phyloP scores from a whole-genome alignment of 2,797 vertebrate genomes.

The Sarcoramphus papa region DNA sequence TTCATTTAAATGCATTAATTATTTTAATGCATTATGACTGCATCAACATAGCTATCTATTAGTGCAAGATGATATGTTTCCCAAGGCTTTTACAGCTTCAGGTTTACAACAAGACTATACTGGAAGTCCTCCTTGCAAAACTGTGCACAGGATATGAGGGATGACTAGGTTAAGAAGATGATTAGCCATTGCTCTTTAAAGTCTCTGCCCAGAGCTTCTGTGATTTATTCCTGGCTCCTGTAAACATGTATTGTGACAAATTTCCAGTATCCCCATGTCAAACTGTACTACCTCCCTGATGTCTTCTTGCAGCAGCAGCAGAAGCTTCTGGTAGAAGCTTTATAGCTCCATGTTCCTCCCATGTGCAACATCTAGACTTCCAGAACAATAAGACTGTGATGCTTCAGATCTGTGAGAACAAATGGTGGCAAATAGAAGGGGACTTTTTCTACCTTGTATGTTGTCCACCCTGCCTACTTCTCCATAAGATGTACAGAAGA shows the following conservation, averaged over 20 bases:
- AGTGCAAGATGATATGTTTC: not conserved
- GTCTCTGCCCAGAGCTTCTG: not conserved
- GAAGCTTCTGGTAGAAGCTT: not conserved
- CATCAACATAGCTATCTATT: not conserved
- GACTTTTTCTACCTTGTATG: not conserved
- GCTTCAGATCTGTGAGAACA: not conserved
- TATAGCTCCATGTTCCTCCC: not conserved
- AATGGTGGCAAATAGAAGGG: not conserved
- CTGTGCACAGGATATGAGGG: not conserved
- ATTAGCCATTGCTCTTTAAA: not conserved
- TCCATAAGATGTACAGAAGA: not conserved
- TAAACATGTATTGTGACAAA: not conserved
- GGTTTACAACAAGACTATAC: not conserved
- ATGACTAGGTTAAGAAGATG: not conserved
- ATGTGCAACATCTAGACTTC: not conserved
- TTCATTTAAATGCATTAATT: constrained; percentile 10
- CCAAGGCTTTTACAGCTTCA: not conserved
- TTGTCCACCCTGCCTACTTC: not conserved
- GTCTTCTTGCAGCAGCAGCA: not conserved
- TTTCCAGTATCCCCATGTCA: not conserved
- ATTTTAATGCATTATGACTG: not conserved
- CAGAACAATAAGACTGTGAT: not conserved
- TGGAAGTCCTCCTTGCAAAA: not conserved
- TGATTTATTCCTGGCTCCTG: not conserved
- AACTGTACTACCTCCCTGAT: not conserved